phyloP scores from a whole-genome alignment of 2,113 vertebrate genomes.

The Apistogramma diplotaenia region DNA sequence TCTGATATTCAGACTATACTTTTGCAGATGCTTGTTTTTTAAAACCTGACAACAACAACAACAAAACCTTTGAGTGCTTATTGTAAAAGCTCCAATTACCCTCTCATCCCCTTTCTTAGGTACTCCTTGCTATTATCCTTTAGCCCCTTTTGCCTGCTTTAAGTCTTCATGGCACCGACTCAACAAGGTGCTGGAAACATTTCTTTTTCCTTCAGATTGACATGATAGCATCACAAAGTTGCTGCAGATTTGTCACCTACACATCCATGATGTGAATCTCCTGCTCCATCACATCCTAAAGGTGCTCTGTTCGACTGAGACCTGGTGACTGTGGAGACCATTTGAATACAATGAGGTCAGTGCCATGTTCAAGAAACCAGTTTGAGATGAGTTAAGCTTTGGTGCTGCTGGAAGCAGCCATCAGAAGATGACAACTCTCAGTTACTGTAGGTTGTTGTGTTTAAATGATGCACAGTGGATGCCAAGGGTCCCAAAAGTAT shows the following conservation, averaged over 20 bases:
- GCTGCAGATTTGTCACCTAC: not conserved
- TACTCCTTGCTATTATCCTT: not conserved
- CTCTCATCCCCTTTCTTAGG: not conserved
- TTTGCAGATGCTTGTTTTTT: not conserved
- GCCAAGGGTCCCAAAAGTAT: not conserved
- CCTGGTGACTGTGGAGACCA: not conserved
- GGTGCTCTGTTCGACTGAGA: not conserved
- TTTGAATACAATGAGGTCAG: not conserved
- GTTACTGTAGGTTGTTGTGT: not conserved
- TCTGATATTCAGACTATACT: not conserved
- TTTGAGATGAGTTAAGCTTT: not conserved
- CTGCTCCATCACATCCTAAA: not conserved
- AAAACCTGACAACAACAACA: not conserved
- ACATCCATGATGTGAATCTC: not conserved
- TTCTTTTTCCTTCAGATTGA: not conserved
- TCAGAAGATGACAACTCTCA: not conserved
- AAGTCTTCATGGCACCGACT: not conserved
- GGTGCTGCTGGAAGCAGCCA: not conserved
- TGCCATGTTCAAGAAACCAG: not conserved
- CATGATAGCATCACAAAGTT: not conserved
- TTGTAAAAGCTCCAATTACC: not conserved
- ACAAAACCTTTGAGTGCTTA: not conserved
- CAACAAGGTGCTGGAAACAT: not conserved
- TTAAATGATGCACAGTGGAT: not conserved
- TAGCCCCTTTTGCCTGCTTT: not conserved